Percentiles rank a stretch among this genome's conserved stretches.
Evolutionary conservation across 1,140 invertebrate genomes (phyloP).

Genomic region (Manduca sexta): DNA sequence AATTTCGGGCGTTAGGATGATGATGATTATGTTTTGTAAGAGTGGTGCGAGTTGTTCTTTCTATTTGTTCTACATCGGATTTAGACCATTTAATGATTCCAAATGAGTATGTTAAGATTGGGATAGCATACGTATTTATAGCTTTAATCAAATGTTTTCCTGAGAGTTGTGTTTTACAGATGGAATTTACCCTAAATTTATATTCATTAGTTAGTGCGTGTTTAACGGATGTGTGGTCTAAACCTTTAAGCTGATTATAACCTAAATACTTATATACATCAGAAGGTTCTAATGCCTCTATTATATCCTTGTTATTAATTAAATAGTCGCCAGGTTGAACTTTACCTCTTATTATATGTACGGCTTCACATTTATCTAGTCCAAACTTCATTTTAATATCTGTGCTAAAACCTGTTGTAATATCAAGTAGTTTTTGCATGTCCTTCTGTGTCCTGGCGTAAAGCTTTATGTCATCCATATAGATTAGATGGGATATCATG

Average conservation of each 20-base stretch:
- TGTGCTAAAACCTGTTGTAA: too few relatives aligned
- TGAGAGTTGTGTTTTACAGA: slow-evolving; percentile 13
- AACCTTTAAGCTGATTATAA: slow-evolving; percentile 11
- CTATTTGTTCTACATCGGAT: slow-evolving; percentile 15
- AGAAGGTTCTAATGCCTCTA: slow-evolving; percentile 11
- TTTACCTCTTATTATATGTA: slow-evolving; percentile 21
- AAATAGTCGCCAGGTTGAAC: slow-evolving; percentile 9
- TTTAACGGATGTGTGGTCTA: slow-evolving; percentile 32
- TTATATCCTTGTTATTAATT: slow-evolving; percentile 4
- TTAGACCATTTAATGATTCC: slow-evolving; percentile 22
- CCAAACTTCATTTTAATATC: too few relatives aligned
- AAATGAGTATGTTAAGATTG: slow-evolving; percentile 25
- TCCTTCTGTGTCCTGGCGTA: too few relatives aligned
- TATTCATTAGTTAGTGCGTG: slow-evolving; percentile 12
- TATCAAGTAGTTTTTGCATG: too few relatives aligned
- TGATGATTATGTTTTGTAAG: slow-evolving; percentile 16
- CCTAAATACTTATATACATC: slow-evolving; percentile 31
- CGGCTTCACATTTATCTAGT: slow-evolving; percentile 19
- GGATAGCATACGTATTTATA: slow-evolving; percentile 28
- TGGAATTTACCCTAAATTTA: slow-evolving; percentile 7
- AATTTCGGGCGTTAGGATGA: too few relatives aligned
- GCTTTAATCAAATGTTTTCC: slow-evolving; percentile 19
- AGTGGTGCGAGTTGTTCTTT: slow-evolving; percentile 14
- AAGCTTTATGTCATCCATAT: too few relatives aligned
- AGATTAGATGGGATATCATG: too few relatives aligned